A percentile compares a stretch with the other conserved stretches of the same genome.
Conservation (phyloP, 2,888 invertebrate species). For the Lathronympha strigana region DNA sequence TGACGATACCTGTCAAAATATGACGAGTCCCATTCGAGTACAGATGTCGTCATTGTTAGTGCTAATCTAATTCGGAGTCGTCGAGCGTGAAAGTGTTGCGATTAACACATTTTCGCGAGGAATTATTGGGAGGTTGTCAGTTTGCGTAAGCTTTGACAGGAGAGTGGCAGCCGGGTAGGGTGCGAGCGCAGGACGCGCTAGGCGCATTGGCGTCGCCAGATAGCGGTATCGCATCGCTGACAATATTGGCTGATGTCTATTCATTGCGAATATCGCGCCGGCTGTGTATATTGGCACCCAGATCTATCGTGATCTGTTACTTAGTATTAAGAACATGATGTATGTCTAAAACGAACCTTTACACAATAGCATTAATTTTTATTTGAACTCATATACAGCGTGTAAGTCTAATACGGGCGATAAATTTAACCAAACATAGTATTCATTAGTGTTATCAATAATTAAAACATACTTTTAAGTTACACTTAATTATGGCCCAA, state of each 20-base stretch:
- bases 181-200: conserved; percentile 56
- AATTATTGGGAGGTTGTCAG: conserved; percentile 82
- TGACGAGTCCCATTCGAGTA: conserved; percentile 77
- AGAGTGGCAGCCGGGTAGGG: conserved; percentile 77
- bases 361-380: too few species aligned
- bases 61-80: conserved; percentile 80
- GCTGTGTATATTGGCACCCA: background rate
- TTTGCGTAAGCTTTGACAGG: conserved; percentile 83
- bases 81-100: conserved; percentile 80
- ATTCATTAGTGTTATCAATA: too few species aligned
- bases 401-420: too few species aligned
- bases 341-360: background rate
- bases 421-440: too few species aligned
- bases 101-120: conserved; percentile 83
- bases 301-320: background rate
- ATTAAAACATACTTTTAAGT: too few species aligned
- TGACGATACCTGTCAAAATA: conserved; percentile 83
- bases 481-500: too few species aligned
- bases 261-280: conserved; percentile 17
- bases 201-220: conserved; percentile 52
- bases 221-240: conserved; percentile 51
- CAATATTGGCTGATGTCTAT: conserved; percentile 36
- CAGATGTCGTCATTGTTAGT: conserved; percentile 81
- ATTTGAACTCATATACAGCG: too few species aligned
- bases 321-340: background rate